phyloP scores from a whole-genome alignment of 2,888 invertebrate species.

The Pyrgus malvae region DNA sequence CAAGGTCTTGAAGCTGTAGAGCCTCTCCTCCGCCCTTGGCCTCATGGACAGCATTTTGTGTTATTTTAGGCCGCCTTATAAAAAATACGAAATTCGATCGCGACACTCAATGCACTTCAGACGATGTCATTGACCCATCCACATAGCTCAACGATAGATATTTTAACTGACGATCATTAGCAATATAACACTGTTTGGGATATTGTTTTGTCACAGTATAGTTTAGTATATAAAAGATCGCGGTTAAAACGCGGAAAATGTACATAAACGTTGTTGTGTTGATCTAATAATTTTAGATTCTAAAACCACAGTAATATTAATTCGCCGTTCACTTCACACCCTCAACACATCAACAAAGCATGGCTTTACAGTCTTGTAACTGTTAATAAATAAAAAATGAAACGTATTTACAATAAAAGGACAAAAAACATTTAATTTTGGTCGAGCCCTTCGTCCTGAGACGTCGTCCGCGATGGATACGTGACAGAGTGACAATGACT shows the following conservation, averaged over 20 bases:
- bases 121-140: conserved; percentile 27
- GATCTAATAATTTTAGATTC: not conserved
- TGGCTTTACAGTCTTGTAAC: too few species aligned
- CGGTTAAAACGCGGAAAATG: too few species aligned
- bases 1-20: conserved; percentile 64
- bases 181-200: too few species aligned
- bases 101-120: conserved; percentile 32
- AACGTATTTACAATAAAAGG: too few species aligned
- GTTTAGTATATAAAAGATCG: too few species aligned
- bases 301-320: not conserved
- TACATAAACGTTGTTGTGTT: too few species aligned
- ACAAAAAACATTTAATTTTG: too few species aligned
- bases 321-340: too few species aligned
- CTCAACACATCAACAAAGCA: too few species aligned
- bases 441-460: too few species aligned
- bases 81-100: conserved; percentile 7
- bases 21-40: conserved; percentile 56
- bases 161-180: not conserved
- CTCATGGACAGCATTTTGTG: conserved; percentile 63
- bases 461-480: conserved; percentile 11
- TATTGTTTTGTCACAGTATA: too few species aligned
- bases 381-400: too few species aligned
- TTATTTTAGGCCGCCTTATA: conserved; percentile 15
- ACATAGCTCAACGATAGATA: not conserved
- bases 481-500: conserved; percentile 35